A percentile compares a stretch with the other conserved stretches of the same genome.
Evolutionary conservation across 2,888 invertebrate species (phyloP).

Genomic region (Tethea ocularis): DNA sequence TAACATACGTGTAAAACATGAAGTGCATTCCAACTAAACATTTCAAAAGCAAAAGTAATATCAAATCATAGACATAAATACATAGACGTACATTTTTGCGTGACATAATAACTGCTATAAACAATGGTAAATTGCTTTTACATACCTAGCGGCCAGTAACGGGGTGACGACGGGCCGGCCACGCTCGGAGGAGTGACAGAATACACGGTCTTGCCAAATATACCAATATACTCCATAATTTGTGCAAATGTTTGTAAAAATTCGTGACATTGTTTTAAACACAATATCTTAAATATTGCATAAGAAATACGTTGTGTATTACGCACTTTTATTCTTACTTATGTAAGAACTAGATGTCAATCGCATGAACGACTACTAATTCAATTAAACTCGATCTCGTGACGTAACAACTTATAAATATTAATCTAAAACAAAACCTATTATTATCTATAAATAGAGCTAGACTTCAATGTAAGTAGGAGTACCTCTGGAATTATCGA

Average conservation of each 20-base stretch:
- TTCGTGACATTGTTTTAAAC: not conserved
- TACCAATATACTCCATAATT: conserved; percentile 26
- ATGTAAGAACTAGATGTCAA: not conserved
- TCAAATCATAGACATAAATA: not conserved
- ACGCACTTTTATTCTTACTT: not conserved
- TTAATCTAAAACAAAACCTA: not conserved
- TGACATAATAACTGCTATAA: not conserved
- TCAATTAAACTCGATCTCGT: not conserved
- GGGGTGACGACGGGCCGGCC: conserved; percentile 64
- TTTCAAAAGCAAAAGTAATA: conserved; percentile 2
- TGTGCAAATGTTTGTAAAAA: conserved; percentile 34
- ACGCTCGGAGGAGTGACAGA: conserved; percentile 63
- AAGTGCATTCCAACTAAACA: not conserved
- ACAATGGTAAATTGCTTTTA: conserved; percentile 10
- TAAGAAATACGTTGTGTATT: not conserved
- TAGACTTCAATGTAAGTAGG: not conserved
- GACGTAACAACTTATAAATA: not conserved
- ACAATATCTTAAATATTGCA: not conserved
- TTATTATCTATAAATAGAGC: not conserved
- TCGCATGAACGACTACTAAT: not conserved
- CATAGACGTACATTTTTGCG: not conserved
- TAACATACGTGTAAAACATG: not conserved
- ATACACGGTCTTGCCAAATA: conserved; percentile 43
- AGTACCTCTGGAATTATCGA: not conserved
- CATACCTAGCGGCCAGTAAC: conserved; percentile 45